phyloP scores from a whole-genome alignment of 2,113 vertebrate genomes.

The Alosa alosa region DNA sequence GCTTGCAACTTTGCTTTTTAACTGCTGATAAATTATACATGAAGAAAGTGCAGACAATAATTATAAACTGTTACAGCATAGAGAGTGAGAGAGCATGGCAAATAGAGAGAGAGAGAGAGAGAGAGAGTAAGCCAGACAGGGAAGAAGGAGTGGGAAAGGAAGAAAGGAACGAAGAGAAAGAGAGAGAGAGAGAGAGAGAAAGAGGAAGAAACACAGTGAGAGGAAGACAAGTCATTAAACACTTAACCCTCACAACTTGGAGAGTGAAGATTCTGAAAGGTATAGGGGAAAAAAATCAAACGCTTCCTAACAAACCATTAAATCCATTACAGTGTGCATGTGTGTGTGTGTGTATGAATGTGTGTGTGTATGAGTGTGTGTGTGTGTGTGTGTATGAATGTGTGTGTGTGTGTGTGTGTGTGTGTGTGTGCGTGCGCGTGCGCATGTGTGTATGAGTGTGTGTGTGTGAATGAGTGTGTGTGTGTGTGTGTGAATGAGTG shows the following conservation, averaged over 20 bases:
- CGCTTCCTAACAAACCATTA: slow-evolving; percentile 10
- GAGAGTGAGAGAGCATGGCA: slow-evolving; percentile 23
- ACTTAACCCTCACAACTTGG: slow-evolving; percentile 7
- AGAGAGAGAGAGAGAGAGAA: slow-evolving; percentile 13
- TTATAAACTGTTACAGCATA: slow-evolving; percentile 64
- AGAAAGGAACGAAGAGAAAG: too few species aligned
- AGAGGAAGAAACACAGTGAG: slow-evolving; percentile 37
- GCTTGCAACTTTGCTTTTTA: slow-evolving; percentile 69
- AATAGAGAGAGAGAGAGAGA: slow-evolving; percentile 25
- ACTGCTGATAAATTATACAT: slow-evolving; percentile 73
- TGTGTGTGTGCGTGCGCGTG: too few species aligned
- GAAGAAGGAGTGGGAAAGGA: not conserved
- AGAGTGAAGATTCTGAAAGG: slow-evolving; percentile 53
- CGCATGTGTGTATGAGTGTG: too few species aligned
- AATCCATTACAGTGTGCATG: not conserved
- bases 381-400: too few species aligned
- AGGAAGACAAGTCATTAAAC: slow-evolving; percentile 19
- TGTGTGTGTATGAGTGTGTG: too few species aligned
- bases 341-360: not conserved
- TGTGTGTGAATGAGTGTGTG: too few species aligned
- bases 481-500: not conserved
- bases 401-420: not conserved
- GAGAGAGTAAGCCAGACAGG: slow-evolving; percentile 23
- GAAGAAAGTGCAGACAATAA: slow-evolving; percentile 71
- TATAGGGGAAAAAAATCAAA: not conserved